These are phyloP conservation scores for Neotoxoptera formosana DNA, from an alignment of 1,140 invertebrate species.

Conservation along the genomic window DNA sequence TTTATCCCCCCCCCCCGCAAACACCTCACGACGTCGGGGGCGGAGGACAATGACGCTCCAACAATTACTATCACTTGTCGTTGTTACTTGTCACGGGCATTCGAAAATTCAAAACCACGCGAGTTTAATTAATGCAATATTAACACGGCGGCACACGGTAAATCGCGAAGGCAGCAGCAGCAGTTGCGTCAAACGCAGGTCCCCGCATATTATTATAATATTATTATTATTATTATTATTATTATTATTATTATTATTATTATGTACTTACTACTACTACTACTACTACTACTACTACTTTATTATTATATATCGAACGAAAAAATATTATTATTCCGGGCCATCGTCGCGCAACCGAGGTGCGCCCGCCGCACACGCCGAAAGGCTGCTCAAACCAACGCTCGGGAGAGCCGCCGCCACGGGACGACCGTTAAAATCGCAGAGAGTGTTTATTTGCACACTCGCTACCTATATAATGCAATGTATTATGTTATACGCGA, in stretches of 20 bases:
- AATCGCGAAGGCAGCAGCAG: neutral
- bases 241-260: too few relatives aligned
- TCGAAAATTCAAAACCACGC: constrained; percentile 24
- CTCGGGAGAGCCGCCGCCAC: neutral
- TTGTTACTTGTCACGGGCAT: constrained; percentile 28
- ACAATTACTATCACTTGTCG: neutral
- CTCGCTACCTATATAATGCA: neutral
- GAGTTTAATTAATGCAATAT: neutral
- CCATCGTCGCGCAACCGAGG: neutral
- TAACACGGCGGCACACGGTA: neutral
- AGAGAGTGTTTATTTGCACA: neutral
- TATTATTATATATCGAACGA: neutral
- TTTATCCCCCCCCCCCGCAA: too few relatives aligned
- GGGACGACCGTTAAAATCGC: neutral
- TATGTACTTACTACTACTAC: neutral
- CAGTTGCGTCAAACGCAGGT: neutral
- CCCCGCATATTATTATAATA: neutral
- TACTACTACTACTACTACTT: too few relatives aligned
- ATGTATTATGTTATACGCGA: neutral
- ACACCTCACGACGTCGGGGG: too few relatives aligned
- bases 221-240: too few relatives aligned
- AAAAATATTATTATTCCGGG: neutral
- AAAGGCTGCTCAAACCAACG: neutral
- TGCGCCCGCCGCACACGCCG: neutral
- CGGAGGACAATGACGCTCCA: neutral